Base-by-base conservation (phyloP, 2,113 vertebrate genomes). In the Oryzias javanicus region DNA sequence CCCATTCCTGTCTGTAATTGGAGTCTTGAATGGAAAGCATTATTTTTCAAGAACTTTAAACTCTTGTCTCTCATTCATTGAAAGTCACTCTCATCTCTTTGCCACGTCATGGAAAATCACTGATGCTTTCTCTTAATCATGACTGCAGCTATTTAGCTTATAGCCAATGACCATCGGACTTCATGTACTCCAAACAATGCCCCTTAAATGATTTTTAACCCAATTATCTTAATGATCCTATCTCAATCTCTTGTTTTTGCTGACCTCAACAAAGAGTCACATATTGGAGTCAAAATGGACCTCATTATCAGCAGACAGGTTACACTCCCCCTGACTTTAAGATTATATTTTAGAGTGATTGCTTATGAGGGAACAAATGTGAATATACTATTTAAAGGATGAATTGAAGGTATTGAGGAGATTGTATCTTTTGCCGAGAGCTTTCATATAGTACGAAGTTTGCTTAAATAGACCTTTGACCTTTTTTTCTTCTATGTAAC, bases 391-490 rank as follows among this genome's bases (percentile, higher is more conserved):
- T 61, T 60, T 41, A 49, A 60, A 73, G 82, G 64, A 13, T 69
- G 17, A 10, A 12, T 24, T 10, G 27, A 63, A 49, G 24, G 53
- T 1, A 62, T 62, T 64, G 8, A 46, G 13, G 13, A 60, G 68
- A 74, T 67, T 29, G 50, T 59, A 60, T 74, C 49, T 6, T 57
- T 0, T 1, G 55, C 14, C 17, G 18, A 7, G 67, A 70, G 76
- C 55, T 83, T 77, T 69, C 77, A 55, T 60, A 73, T 78, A 70
- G 64, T 53, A 74, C 73, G 60, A 64, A 44, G 69, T 8, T 78
- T 50, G n/a, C 42, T 75, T 80, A 83, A 84, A 82, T 10, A 60
- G 82, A 85, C n/a, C n/a, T n/a, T 86, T 70, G 83, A 86, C 82
- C 81, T 84, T 79, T 77, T 63, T 72, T 59, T 65, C 67, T 73